Conservation (phyloP, 1,140 invertebrate genomes). For the Chelonus insularis region DNA sequence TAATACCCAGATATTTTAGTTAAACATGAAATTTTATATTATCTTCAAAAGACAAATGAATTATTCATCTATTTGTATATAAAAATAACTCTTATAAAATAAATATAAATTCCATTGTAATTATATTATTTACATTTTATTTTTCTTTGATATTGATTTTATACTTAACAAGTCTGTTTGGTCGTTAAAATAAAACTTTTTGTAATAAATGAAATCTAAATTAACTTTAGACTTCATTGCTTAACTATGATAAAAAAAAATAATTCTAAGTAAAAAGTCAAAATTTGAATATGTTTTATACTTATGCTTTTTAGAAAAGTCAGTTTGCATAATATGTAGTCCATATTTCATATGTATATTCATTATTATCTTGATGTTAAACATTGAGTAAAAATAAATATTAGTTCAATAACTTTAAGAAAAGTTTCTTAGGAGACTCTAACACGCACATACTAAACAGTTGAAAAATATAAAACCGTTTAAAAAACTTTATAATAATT, state of each 20-base stretch:
- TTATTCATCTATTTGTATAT: no score
- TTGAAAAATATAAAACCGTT: no score
- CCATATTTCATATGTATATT: constrained; percentile 27
- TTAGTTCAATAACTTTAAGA: constrained; percentile 17
- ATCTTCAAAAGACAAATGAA: no score
- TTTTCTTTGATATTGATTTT: no score
- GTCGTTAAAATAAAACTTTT: no score
- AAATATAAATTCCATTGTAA: background rate
- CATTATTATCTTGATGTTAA: constrained; percentile 39
- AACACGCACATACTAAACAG: no score
- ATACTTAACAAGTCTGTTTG: no score
- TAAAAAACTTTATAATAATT: no score
- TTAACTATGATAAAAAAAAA: background rate
- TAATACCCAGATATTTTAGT: no score
- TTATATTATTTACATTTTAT: background rate
- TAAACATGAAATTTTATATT: no score
- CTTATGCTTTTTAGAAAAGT: constrained; percentile 37
- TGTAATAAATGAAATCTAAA: background rate
- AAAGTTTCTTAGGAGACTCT: no score
- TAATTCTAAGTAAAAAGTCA: constrained; percentile 10
- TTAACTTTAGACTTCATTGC: background rate
- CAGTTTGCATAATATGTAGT: constrained; percentile 33
- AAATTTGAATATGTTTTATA: constrained; percentile 32
- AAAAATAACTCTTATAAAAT: background rate
- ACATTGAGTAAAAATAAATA: constrained; percentile 34